Conservation (phyloP, 2,113 vertebrate genomes). For the Alexandromys fortis region DNA sequence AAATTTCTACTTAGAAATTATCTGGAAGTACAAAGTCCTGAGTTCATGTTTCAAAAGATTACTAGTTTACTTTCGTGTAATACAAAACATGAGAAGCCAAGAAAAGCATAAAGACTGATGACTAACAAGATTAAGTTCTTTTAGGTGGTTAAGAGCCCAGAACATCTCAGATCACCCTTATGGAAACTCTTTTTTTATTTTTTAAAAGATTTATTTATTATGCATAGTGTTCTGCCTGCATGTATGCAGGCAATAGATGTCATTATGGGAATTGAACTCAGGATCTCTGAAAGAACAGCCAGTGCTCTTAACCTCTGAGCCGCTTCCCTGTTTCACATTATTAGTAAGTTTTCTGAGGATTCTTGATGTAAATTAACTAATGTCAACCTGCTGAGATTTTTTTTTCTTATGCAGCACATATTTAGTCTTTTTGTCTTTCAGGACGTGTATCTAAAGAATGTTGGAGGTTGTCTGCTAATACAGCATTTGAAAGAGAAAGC, state of each 20-base stretch:
- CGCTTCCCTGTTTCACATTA: too few species aligned
- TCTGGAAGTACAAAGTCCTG: not conserved
- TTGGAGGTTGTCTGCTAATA: not conserved
- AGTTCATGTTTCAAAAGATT: not conserved
- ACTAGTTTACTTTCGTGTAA: not conserved
- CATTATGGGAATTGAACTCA: too few species aligned
- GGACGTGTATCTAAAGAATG: not conserved
- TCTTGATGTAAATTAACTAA: not conserved
- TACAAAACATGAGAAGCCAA: not conserved
- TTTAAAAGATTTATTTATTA: too few species aligned
- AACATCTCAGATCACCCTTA: not conserved
- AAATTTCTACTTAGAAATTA: not conserved
- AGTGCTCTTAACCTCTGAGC: too few species aligned
- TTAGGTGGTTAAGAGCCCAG: accelerated
- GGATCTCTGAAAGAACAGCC: too few species aligned
- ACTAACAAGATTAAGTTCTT: not conserved
- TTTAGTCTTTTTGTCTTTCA: not conserved
- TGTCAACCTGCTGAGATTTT: not conserved
- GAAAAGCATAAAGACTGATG: not conserved
- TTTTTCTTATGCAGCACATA: not conserved
- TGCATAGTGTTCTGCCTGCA: too few species aligned
- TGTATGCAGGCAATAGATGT: too few species aligned
- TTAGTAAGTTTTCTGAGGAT: not conserved
- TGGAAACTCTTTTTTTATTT: not conserved
- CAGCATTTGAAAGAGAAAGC: not conserved